phyloP scores from a whole-genome alignment of 2,113 vertebrate species.

The Phocoena sinus region DNA sequence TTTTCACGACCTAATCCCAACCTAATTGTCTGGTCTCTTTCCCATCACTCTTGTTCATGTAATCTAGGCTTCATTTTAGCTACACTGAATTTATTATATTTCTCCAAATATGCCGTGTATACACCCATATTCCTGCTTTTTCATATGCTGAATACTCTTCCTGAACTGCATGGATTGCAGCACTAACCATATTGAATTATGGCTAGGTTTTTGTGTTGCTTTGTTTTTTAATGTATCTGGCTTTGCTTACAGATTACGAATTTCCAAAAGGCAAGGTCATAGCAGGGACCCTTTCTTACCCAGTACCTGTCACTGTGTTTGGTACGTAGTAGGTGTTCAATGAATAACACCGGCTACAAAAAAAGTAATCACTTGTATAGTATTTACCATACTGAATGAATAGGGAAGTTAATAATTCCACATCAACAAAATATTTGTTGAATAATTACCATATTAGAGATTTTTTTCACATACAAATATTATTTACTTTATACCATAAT shows the following conservation, averaged over 20 bases:
- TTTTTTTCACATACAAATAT: background rate
- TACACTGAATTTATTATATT: background rate
- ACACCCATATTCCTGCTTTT: background rate
- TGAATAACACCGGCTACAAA: background rate
- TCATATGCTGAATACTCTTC: background rate
- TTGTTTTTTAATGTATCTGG: background rate
- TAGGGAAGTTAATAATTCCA: background rate
- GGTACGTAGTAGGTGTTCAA: background rate
- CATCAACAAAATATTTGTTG: background rate
- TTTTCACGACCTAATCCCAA: background rate
- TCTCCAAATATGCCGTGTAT: fast-evolving
- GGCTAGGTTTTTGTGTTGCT: background rate
- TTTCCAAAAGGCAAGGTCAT: background rate
- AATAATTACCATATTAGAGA: background rate
- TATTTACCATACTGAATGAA: background rate
- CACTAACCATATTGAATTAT: background rate
- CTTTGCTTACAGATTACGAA: background rate
- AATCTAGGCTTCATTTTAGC: background rate
- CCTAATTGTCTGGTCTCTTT: background rate
- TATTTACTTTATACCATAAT: background rate
- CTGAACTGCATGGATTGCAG: background rate
- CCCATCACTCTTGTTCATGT: background rate
- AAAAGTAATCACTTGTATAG: background rate
- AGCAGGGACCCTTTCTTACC: background rate
- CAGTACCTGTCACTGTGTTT: background rate